Evolutionary conservation across 2,888 invertebrate genomes (phyloP).

Genomic region (Leptopilina myrica): DNA sequence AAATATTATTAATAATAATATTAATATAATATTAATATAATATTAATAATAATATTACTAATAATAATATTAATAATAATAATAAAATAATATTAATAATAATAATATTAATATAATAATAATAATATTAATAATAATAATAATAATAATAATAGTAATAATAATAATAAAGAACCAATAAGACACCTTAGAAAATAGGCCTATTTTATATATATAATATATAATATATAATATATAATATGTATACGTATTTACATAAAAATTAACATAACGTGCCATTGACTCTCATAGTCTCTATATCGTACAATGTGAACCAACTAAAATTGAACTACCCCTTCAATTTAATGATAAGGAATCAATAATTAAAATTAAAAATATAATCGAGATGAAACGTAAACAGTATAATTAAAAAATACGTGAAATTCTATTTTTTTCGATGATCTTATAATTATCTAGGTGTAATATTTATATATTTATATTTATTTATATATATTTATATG

Average conservation of each 20-base stretch:
- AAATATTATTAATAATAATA: conserved; percentile 45
- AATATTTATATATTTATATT: conserved; percentile 18
- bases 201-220: conserved; percentile 68
- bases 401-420: conserved; percentile 24
- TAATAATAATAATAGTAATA: conserved; percentile 51
- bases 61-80: conserved; percentile 38
- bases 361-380: conserved; percentile 39
- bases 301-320: conserved; percentile 67
- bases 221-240: conserved; percentile 63
- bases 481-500: neutral
- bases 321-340: conserved; percentile 62
- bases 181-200: conserved; percentile 71
- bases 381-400: conserved; percentile 23
- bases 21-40: conserved; percentile 45
- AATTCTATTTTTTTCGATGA: conserved; percentile 33
- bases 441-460: conserved; percentile 17
- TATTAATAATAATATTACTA: conserved; percentile 48
- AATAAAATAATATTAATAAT: conserved; percentile 50
- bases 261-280: conserved; percentile 73
- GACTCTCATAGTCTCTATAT: conserved; percentile 66
- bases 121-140: conserved; percentile 31
- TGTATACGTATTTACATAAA: conserved; percentile 71
- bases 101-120: conserved; percentile 58
- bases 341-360: conserved; percentile 52
- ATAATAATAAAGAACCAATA: conserved; percentile 65